phyloP scores from a whole-genome alignment of 2,797 vertebrate genomes.

The Crocidura indochinensis region DNA sequence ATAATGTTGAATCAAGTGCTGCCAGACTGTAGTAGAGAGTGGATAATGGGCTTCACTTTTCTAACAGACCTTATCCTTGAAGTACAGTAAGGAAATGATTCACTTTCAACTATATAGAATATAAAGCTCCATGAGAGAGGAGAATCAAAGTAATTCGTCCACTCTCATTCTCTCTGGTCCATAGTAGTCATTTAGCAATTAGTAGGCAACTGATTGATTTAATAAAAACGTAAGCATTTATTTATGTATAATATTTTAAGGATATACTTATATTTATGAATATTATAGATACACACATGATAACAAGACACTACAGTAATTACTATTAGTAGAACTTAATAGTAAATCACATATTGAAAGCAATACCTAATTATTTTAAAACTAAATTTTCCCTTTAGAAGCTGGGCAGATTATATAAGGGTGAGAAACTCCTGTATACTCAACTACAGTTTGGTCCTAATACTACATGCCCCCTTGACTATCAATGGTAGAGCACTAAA shows the following conservation, averaged over 20 bases:
- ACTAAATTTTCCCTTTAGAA: background rate
- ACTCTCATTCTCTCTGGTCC: background rate
- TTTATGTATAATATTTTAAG: background rate
- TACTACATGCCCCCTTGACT: no score
- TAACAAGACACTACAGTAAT: background rate
- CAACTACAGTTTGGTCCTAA: no score
- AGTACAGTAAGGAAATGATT: constrained; percentile 2
- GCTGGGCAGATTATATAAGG: no score
- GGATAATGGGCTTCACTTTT: constrained; percentile 4
- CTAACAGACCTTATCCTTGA: constrained; percentile 31
- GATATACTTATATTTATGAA: background rate
- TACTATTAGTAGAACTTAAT: constrained; percentile 1
- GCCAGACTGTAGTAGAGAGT: background rate
- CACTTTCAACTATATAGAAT: background rate
- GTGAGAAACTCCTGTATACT: no score
- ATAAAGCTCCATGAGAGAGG: background rate
- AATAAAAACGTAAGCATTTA: background rate
- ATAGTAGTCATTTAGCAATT: background rate
- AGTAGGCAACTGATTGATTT: background rate
- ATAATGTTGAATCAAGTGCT: background rate
- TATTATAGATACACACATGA: background rate
- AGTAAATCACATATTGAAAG: constrained; percentile 25
- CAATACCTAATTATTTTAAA: background rate
- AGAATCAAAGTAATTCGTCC: background rate
- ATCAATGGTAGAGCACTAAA: no score